Base-by-base conservation (phyloP, 2,797 vertebrate species). In the Artibeus jamaicensis region DNA sequence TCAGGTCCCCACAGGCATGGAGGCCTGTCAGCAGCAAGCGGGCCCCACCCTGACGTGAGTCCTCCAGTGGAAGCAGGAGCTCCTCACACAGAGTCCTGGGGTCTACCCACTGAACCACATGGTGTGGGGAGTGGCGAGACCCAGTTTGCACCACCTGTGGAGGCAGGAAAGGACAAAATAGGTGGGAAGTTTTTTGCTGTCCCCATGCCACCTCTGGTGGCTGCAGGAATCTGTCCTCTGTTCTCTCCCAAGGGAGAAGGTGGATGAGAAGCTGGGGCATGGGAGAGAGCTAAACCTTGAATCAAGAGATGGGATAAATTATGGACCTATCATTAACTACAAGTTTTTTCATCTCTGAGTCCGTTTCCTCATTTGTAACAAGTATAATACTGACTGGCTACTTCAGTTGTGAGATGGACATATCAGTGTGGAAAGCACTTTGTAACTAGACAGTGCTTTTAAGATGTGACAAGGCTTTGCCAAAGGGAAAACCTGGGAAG, bases 1-100 rank as follows among this genome's bases (percentile, higher is more conserved):
- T 99, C 39, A 99, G 99, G 97, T 99, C 99, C 0, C 99, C 99
- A 0, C 99, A 99, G 78, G 99, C 99, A 0, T 99, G 99, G 6
- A 99, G 99, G 53, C 99, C 99, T 0, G 99, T 99, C 57, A 99
- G 97, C 94, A 99, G 92, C 96, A 96, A 98, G 74, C 18, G 96
- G 98, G 79, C 5, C 22, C 73, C n/a, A 0, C 48, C 9, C 24
- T 3, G 3, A 0, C 83, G 18, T 9, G 95, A 12, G 12, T 6
- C 32, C 50, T 95, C 87, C 77, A 95, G 44, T 1, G 96, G 97
- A 77, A 94, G 88, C 88, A 99, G 98, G 70, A 99, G 99, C n/a
- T 98, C 96, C 18, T 98, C 96, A 98, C 99, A 99, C 1, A 99
- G 98, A 77, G 98, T 98, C 0, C 91, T 95, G 0, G 99, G 99